Base-by-base conservation (phyloP, 2,888 invertebrate species). In the Hypsopygia costalis region DNA sequence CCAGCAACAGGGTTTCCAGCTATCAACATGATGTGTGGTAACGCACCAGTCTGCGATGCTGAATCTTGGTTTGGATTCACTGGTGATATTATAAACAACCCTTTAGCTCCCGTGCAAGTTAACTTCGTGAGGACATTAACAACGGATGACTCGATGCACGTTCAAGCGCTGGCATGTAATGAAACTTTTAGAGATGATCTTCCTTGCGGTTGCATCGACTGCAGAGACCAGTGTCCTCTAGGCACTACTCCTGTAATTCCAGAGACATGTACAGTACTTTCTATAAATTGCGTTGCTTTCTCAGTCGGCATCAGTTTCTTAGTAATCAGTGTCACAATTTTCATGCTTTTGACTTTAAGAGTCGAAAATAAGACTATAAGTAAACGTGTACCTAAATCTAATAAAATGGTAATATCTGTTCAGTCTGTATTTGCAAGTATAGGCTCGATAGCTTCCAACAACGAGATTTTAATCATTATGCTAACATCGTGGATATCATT, bases 151-250 rank as follows among this genome's bases (percentile, higher is more conserved):
- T 81, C 88, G 0, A 86, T 92, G 69, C 81, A 81, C 57, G 70
- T 70, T 0, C 52, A 53, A 3, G 85, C 90, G 0, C 68, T 89
- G n/a, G 64, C 77, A 0, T 95, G 95, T 56, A 87, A 91, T 40
- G 89, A 93, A 66, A 82, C 90, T 0, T 90, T 90, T 44, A 80
- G 77, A 27, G 83, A 77, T 8, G 90, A 91, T 0, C 71, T 83
- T 9, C 85, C 93, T 0, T 97, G 96, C 70, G 93, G 95, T 56
- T 97, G 96, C 69, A 90, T 94, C 25, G 96, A 96, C 63, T 96
- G 95, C 62, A 60, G 81, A 0, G 64, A 66, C 1, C 90, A 91
- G 1, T 97, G 96, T 60, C 90, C 92, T 0, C 41, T 76, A 9
- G 80, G 81, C 3, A 67, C 77, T 22, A 61, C 86, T 47, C 90